These are phyloP conservation scores for Willowsia nigromaculata DNA, from an alignment of 2,888 invertebrate species.

Conservation along the genomic window DNA sequence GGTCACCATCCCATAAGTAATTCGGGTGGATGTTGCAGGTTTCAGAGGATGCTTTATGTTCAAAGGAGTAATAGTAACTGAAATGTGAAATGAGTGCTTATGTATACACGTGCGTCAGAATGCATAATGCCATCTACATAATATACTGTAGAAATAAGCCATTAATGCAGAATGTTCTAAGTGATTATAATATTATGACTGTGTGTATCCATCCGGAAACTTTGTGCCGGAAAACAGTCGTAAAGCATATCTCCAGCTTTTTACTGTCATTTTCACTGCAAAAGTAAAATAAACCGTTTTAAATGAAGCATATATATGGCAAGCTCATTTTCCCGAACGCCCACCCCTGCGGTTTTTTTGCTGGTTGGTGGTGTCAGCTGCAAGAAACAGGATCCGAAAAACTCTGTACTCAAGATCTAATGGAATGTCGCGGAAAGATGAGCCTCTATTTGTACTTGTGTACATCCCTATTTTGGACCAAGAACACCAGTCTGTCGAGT, in stretches of 20 bases:
- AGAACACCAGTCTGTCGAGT: not conserved
- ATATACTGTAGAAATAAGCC: no score
- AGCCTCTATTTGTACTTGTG: not conserved
- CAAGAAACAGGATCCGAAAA: not conserved
- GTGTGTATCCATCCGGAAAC: not conserved
- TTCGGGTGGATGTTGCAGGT: no score
- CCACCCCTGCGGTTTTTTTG: not conserved
- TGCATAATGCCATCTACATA: no score
- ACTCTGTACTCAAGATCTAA: not conserved
- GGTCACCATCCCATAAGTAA: no score
- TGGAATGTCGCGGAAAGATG: not conserved
- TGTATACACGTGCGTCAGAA: no score
- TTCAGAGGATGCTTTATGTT: no score
- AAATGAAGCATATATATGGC: not conserved
- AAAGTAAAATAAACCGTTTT: conserved; percentile 5
- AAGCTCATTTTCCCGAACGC: not conserved
- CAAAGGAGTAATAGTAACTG: no score
- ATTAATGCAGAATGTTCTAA: not conserved
- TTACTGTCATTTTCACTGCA: not conserved
- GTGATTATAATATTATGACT: not conserved
- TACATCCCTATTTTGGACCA: not conserved
- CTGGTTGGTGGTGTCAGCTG: not conserved
- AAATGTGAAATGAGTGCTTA: no score
- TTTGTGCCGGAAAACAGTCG: not conserved
- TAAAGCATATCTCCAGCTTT: not conserved